A percentile compares a stretch with the other conserved stretches of the same genome.
Conservation (phyloP, 2,888 invertebrate genomes). For the Aplocera efformata region DNA sequence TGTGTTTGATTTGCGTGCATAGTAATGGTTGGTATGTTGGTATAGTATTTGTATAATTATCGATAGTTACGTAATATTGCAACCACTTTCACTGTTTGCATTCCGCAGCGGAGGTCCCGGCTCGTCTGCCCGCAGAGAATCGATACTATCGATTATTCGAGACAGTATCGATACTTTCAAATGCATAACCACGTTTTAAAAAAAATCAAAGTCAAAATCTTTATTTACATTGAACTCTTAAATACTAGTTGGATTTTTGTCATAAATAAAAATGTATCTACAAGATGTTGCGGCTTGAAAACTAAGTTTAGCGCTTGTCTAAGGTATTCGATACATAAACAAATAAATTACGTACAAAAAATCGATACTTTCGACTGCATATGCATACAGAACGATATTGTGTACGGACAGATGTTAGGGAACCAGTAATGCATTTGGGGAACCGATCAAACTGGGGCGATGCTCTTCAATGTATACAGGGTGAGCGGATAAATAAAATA, state of each 20-base stretch:
- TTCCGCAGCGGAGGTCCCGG: slow-evolving; percentile 48
- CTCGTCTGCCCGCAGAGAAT: slow-evolving; percentile 23
- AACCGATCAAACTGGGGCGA: slow-evolving; percentile 33
- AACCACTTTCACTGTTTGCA: slow-evolving; percentile 47
- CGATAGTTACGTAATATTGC: slow-evolving; percentile 36
- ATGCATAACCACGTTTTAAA: no score
- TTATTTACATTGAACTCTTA: no score
- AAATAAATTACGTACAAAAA: background rate
- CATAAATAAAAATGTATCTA: no score
- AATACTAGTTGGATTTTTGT: no score
- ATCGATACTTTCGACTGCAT: slow-evolving; percentile 19
- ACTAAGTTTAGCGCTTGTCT: no score
- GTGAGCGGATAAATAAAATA: slow-evolving; percentile 23
- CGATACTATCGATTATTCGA: slow-evolving; percentile 27
- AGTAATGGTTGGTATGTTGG: slow-evolving; percentile 6
- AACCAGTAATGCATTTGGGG: slow-evolving; percentile 55
- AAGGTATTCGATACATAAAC: no score
- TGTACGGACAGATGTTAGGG: slow-evolving; percentile 62
- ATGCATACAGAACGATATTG: slow-evolving; percentile 17
- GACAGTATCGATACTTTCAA: slow-evolving; percentile 29
- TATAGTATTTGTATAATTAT: slow-evolving; percentile 19
- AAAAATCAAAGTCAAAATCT: no score
- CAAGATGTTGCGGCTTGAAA: no score
- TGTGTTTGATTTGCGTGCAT: slow-evolving; percentile 2
- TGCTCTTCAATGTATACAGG: slow-evolving; percentile 41